Base-by-base conservation (phyloP, 2,888 invertebrate species). In the Atethmia centrago region DNA sequence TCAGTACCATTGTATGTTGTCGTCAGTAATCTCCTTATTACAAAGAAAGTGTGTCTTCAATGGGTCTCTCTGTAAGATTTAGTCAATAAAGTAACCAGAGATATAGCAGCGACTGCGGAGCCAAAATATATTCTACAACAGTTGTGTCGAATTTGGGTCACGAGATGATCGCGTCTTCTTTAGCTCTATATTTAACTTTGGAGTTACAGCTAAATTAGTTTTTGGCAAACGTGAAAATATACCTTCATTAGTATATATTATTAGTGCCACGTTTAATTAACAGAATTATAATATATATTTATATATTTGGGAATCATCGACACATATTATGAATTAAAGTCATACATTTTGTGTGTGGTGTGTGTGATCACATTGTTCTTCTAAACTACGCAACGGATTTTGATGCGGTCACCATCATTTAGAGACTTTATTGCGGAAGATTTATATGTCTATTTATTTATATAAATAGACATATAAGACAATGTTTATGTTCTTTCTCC, bases 91-190 rank as follows among this genome's bases (percentile, higher is more conserved):
- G 31, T 28, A 40, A 10, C 40, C 21, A 14, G 59, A 79, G 31
- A 61, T 40, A 42, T 4, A 49, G 25, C 21, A 42, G n/a, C 25
- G 25, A 45, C 42, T 73, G 25, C 42, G 14, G n/a, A 51, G 16
- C 3, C 14, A 36, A 73, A 79, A 49, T 79, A 40, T 73, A 61
- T 62, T 42, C 42, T 0, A 19, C 61, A 61, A 62, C 47, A 55
- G 61, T 79, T 76, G 80, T 42, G 53, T 19, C 31, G 21, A 56
- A 79, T 79, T 75, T 49, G 36, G 74, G 80, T 76, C 80, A 79
- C 47, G 42, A 19, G 4, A 31, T 73, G 31, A 31, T 53, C 31
- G 19, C 40, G 25, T 25, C 59, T 25, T 16, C 1, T 7, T 1
- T 42, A 55, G n/a, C 47, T 72, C 25, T 73, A 61, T 42, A 42